phyloP scores from a whole-genome alignment of 2,797 vertebrate genomes.

The Acanthurus tractus region DNA sequence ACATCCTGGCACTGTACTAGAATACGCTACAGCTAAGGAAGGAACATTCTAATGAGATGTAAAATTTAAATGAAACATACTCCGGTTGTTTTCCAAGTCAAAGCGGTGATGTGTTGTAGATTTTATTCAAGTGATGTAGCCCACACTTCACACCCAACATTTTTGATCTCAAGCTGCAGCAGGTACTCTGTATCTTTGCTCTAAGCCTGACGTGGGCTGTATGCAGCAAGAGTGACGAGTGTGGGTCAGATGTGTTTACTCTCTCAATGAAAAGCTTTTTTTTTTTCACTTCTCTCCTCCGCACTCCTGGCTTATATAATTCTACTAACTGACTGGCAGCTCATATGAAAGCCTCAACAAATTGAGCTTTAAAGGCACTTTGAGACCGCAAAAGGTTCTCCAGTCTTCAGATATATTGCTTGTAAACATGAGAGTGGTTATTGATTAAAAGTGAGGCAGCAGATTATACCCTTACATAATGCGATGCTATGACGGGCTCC shows the following conservation, averaged over 20 bases:
- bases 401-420: constrained; percentile 65
- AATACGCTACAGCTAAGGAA: neutral
- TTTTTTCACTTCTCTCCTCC: constrained; percentile 30
- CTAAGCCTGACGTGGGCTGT: constrained; percentile 12
- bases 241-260: constrained; percentile 56
- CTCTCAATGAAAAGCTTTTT: constrained; percentile 47
- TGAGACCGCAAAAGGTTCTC: constrained; percentile 70
- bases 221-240: constrained; percentile 20
- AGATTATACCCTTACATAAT: constrained; percentile 70
- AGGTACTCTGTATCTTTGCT: constrained; percentile 1
- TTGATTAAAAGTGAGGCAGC: constrained; percentile 77
- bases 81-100: neutral
- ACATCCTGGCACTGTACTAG: neutral
- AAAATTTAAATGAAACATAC: neutral
- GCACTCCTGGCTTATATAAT: constrained; percentile 46
- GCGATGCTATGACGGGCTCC: constrained; percentile 53
- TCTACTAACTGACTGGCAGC: constrained; percentile 59
- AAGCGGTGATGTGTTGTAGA: neutral
- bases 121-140: neutral
- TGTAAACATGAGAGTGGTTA: constrained; percentile 78
- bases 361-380: constrained; percentile 73
- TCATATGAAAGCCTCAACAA: constrained; percentile 68
- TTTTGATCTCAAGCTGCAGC: neutral
- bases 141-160: neutral
- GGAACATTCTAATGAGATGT: neutral